phyloP scores from a whole-genome alignment of 1,140 invertebrate genomes.

The Mercenaria mercenaria region DNA sequence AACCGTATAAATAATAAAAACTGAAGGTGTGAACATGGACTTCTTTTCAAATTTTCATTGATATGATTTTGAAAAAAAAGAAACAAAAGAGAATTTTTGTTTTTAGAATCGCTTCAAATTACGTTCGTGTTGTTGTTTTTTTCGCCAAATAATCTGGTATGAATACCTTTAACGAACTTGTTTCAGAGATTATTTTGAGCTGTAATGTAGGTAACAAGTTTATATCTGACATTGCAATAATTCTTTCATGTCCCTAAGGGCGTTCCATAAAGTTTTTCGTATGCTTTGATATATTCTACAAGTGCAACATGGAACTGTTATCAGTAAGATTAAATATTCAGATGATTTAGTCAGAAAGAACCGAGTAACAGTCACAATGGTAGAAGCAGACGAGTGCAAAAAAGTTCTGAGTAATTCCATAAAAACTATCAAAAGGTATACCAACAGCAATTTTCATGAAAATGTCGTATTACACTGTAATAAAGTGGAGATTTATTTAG shows the following conservation, averaged over 20 bases:
- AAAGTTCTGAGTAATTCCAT: not conserved
- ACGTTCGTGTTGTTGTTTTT: no score
- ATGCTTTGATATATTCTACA: slow-evolving; percentile 7
- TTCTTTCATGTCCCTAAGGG: not conserved
- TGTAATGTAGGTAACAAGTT: not conserved
- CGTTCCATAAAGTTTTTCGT: slow-evolving; percentile 1
- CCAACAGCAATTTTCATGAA: not conserved
- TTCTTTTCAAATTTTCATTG: no score
- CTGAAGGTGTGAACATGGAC: no score
- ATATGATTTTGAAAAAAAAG: no score
- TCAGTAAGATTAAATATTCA: not conserved
- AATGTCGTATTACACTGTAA: not conserved
- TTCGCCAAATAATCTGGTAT: no score
- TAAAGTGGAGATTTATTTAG: not conserved
- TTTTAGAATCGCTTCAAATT: no score
- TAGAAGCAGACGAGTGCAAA: not conserved
- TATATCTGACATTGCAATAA: not conserved
- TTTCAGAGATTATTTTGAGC: not conserved
- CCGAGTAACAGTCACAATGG: not conserved
- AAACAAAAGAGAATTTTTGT: no score
- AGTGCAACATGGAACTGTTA: not conserved
- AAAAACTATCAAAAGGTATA: not conserved
- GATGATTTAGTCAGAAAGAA: not conserved
- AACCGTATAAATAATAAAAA: no score
- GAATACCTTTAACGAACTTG: not conserved